Base-by-base conservation (phyloP, 1,140 invertebrate genomes). In the Condylostylus longicornis region DNA sequence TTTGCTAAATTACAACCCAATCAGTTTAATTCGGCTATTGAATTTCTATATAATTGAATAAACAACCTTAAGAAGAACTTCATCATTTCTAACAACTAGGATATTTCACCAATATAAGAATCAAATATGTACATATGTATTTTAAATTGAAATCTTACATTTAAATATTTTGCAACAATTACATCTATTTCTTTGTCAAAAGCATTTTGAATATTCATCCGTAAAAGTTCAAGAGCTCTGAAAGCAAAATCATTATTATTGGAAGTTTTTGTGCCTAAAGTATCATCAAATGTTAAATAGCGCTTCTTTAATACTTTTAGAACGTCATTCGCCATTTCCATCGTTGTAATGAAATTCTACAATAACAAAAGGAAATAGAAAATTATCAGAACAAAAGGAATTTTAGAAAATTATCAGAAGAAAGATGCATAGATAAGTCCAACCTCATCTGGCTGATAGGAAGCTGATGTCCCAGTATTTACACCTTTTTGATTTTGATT, bases 141-240 rank as follows among this genome's bases (percentile, higher is more conserved):
- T 17, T 10, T 14, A n/a, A 4, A 18, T 35, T 31, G 17, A 19
- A 14, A 7, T 36, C 41, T 18, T 41, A 74, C 72, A 37, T 74
- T 68, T 35, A 74, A 55, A 44, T 73, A 75, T 38, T 65, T 67
- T 37, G 70, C 64, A 27, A 75, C 64, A 9, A 75, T 61, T 12
- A 55, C 54, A 49, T 75, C 66, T 27, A 78, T 67, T 45, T 78
- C 75, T 44, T 70, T 65, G 53, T 77, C 75, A 21, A 78, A 71
- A 12, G 57, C 58, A 34, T 63, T 58, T 49, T 78, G 75, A 25
- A 78, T 51, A 48, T 68, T 72, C 44, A 74, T 70, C 27, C 75
- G 52, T 9, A 78, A 49, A 6, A 77, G 45, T 47, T 77, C 73
- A 23, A 77, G 46, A 2, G 72, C 72, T 44, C 73, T 45, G 50